phyloP scores from a whole-genome alignment of 2,888 invertebrate genomes.

The Drosophila buzzatii region DNA sequence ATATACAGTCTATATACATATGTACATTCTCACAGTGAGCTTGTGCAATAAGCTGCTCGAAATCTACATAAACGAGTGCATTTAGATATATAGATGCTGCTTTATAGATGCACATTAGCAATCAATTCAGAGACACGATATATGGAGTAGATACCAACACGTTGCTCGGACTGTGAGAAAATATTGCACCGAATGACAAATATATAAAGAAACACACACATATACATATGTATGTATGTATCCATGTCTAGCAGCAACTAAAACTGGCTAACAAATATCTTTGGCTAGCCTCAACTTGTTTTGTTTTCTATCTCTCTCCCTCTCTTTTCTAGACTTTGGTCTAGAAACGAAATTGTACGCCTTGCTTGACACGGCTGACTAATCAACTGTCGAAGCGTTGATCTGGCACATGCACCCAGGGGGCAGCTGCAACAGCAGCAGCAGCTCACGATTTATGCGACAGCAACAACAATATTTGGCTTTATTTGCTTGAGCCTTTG shows the following conservation, averaged over 20 bases:
- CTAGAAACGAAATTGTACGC: conserved; percentile 59
- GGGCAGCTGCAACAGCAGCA: conserved; percentile 38
- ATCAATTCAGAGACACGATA: conserved; percentile 64
- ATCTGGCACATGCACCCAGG: conserved; percentile 50
- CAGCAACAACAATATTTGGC: conserved; percentile 46
- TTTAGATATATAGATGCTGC: conserved; percentile 51
- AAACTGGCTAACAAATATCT: conserved; percentile 32
- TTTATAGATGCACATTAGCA: conserved; percentile 69
- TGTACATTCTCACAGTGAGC: conserved; percentile 35
- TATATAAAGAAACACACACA: not conserved
- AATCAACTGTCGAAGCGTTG: conserved; percentile 55
- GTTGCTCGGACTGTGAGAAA: conserved; percentile 62
- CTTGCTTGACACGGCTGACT: conserved; percentile 59
- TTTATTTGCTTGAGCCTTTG: conserved; percentile 17
- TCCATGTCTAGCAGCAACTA: conserved; percentile 3
- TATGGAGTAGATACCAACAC: conserved; percentile 33
- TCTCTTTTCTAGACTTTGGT: conserved; percentile 29
- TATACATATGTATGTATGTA: not conserved
- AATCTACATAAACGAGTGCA: conserved; percentile 52
- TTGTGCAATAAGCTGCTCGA: conserved; percentile 44
- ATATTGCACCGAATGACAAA: conserved; percentile 36
- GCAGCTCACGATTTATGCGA: conserved; percentile 50
- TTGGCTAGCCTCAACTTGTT: conserved; percentile 39
- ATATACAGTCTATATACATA: conserved; percentile 4
- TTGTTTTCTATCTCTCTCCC: not conserved